These are phyloP conservation scores for Apodemia duryi DNA, from an alignment of 2,888 invertebrate genomes.

Conservation along the genomic window DNA sequence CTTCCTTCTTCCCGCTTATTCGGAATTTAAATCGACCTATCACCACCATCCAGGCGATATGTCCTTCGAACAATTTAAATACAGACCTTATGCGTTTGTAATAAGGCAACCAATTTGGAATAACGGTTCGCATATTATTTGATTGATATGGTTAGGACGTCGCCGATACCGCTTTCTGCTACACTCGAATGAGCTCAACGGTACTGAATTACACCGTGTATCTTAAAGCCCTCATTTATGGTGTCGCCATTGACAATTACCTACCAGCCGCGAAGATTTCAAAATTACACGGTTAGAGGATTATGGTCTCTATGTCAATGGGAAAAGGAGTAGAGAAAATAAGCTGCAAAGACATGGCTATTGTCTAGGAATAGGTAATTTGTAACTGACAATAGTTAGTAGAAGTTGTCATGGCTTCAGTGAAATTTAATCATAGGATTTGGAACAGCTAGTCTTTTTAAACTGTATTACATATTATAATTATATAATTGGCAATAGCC, in stretches of 20 bases:
- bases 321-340: conserved; percentile 1
- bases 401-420: conserved; percentile 41
- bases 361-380: conserved; percentile 63
- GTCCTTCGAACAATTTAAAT: conserved; percentile 33
- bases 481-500: no score
- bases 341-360: conserved; percentile 36
- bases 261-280: conserved; percentile 35
- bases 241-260: conserved; percentile 67
- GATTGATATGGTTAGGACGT: conserved; percentile 73
- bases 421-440: conserved; percentile 51
- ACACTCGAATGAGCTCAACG: conserved; percentile 70
- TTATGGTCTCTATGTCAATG: conserved; percentile 31
- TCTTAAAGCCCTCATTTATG: conserved; percentile 66
- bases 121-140: conserved; percentile 59
- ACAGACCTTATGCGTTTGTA: conserved; percentile 42
- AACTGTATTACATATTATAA: not conserved
- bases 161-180: conserved; percentile 68
- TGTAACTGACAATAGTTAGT: conserved; percentile 45
- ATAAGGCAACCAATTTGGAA: conserved; percentile 39
- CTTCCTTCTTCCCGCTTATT: conserved; percentile 77
- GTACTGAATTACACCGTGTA: conserved; percentile 71
- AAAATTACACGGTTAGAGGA: conserved; percentile 29
- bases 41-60: conserved; percentile 53
- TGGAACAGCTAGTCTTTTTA: not conserved
- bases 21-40: conserved; percentile 75